Conservation (phyloP, 2,888 invertebrate genomes). For the Luperina nickerlii region DNA sequence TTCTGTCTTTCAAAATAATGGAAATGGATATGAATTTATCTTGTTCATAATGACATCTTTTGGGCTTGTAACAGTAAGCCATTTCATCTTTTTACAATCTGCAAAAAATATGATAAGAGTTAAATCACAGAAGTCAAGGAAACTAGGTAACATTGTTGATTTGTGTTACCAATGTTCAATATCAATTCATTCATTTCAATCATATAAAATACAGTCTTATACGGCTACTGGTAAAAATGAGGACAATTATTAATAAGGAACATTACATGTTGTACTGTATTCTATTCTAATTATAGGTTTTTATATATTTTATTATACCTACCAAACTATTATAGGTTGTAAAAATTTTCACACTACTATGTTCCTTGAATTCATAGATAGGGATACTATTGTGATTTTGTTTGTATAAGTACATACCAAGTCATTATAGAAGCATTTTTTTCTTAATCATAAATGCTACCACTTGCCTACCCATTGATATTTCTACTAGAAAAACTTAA, state of each 20-base stretch:
- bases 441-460: not conserved
- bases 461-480: not conserved
- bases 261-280: not conserved
- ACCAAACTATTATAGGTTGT: not conserved
- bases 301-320: not conserved
- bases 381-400: not conserved
- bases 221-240: not conserved
- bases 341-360: not conserved
- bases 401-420: not conserved
- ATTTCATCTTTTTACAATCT: conserved; percentile 33
- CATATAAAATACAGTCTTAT: conserved; percentile 1
- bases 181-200: not conserved
- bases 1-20: conserved; percentile 2
- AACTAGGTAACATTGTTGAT: conserved; percentile 30
- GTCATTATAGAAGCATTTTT: not conserved
- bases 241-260: not conserved
- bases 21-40: not conserved
- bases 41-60: not conserved
- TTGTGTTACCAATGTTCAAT: not conserved
- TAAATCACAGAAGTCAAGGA: conserved; percentile 12
- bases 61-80: not conserved
- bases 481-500: not conserved
- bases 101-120: conserved; percentile 15
- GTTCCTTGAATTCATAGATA: not conserved
- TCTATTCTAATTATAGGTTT: conserved; percentile 6